phyloP scores from a whole-genome alignment of 2,888 invertebrate species.

The Drosophila melanosoma region DNA sequence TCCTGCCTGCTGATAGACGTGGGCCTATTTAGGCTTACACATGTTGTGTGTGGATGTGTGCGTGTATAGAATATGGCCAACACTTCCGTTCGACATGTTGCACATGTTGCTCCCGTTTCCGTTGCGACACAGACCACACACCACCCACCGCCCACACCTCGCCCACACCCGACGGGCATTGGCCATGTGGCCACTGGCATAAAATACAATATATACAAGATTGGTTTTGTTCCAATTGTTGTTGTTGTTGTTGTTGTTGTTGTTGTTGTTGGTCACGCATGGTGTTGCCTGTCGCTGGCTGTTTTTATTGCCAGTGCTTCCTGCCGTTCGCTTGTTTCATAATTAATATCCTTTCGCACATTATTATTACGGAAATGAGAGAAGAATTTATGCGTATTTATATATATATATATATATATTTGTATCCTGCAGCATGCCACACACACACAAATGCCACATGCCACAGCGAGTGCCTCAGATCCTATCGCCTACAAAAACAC shows the following conservation, averaged over 20 bases:
- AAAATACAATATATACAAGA: constrained; percentile 72
- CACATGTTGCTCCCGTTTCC: constrained; percentile 81
- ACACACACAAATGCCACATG: background rate
- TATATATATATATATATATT: no score
- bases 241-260: constrained; percentile 40
- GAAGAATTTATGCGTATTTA: constrained; percentile 26
- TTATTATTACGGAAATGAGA: constrained; percentile 79
- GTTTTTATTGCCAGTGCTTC: constrained; percentile 77
- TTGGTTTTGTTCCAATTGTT: constrained; percentile 47
- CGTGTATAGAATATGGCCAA: constrained; percentile 74
- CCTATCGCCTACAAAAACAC: background rate
- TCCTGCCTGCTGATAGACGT: constrained; percentile 44
- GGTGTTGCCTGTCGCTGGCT: constrained; percentile 78
- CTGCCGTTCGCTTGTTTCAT: constrained; percentile 79
- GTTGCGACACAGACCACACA: constrained; percentile 40
- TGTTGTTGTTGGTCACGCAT: constrained; percentile 77
- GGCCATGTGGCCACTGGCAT: constrained; percentile 59
- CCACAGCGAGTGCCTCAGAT: background rate
- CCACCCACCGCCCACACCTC: constrained; percentile 11
- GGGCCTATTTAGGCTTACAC: constrained; percentile 70
- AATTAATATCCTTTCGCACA: constrained; percentile 81
- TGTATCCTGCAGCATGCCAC: background rate
- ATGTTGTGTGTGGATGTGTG: constrained; percentile 29
- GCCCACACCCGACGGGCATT: background rate
- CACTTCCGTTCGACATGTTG: constrained; percentile 82